A percentile compares a stretch with the other conserved stretches of the same genome.
Conservation (phyloP, 2,113 vertebrate species). For the Rhadina sibilatrix region DNA sequence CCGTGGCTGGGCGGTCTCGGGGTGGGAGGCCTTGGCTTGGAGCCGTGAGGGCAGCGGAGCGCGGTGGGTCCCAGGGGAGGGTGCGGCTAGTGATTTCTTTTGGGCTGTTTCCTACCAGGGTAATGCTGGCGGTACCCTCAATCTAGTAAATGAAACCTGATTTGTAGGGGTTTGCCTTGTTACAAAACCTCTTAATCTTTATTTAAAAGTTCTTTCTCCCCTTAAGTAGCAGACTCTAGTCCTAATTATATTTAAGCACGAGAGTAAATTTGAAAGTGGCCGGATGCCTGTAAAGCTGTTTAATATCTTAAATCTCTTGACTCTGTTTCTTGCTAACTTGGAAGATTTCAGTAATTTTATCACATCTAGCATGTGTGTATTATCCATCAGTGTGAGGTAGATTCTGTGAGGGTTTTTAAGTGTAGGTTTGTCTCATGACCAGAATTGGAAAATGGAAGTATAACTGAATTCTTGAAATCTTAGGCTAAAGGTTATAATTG, state of each 20-base stretch:
- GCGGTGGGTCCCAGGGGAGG: rapidly evolving
- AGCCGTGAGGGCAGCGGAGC: not conserved
- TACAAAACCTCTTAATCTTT: rapidly evolving
- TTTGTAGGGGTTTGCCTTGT: rapidly evolving
- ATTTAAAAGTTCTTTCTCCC: rapidly evolving
- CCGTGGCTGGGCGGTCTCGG: not conserved
- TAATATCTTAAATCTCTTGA: not conserved
- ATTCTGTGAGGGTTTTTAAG: not conserved
- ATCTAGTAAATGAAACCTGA: rapidly evolving
- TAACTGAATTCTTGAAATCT: not conserved
- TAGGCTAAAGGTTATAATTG: not conserved
- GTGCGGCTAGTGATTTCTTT: too few relatives aligned
- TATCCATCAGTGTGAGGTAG: not conserved
- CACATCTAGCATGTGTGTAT: not conserved
- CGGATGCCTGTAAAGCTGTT: rapidly evolving
- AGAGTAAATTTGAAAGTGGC: not conserved
- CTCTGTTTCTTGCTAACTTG: rapidly evolving
- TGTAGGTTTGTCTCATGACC: rapidly evolving
- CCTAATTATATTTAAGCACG: rapidly evolving
- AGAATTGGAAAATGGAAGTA: not conserved
- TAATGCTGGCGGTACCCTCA: rapidly evolving
- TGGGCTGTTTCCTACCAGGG: rapidly evolving
- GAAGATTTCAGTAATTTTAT: not conserved
- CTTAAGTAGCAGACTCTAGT: not conserved
- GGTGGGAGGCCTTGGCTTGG: too few relatives aligned